Percentiles rank a stretch among this genome's conserved stretches.
Conservation (phyloP, 2,888 invertebrate genomes). For the Poecilobothrus nobilitatus region DNA sequence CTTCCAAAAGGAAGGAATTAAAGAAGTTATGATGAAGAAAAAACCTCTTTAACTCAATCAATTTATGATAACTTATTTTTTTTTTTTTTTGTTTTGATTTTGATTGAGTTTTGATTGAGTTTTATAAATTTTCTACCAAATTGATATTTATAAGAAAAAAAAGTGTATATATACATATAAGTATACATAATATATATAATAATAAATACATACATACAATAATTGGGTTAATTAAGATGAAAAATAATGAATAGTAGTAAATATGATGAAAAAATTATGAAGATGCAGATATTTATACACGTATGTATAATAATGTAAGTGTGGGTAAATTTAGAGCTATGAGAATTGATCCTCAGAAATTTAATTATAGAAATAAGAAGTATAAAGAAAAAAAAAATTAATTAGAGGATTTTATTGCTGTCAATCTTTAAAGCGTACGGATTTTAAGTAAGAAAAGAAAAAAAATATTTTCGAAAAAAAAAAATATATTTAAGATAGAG, state of each 20-base stretch:
- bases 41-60: background rate
- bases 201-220: background rate
- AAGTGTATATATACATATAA: too few relatives aligned
- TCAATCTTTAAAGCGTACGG: too few relatives aligned
- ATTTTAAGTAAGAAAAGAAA: too few relatives aligned
- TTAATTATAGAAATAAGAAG: background rate
- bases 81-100: background rate
- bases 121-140: background rate
- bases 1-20: too few relatives aligned
- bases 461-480: too few relatives aligned
- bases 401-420: background rate
- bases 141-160: too few relatives aligned
- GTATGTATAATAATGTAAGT: too few relatives aligned
- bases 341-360: background rate
- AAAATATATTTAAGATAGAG: too few relatives aligned
- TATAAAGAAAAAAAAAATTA: background rate
- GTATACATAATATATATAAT: too few relatives aligned
- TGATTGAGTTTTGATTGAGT: background rate
- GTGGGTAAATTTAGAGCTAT: background rate
- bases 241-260: background rate
- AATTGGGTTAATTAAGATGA: background rate
- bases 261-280: too few relatives aligned
- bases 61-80: background rate
- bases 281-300: too few relatives aligned
- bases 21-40: background rate